phyloP scores from a whole-genome alignment of 1,140 invertebrate species.

The Asobara japonica region DNA sequence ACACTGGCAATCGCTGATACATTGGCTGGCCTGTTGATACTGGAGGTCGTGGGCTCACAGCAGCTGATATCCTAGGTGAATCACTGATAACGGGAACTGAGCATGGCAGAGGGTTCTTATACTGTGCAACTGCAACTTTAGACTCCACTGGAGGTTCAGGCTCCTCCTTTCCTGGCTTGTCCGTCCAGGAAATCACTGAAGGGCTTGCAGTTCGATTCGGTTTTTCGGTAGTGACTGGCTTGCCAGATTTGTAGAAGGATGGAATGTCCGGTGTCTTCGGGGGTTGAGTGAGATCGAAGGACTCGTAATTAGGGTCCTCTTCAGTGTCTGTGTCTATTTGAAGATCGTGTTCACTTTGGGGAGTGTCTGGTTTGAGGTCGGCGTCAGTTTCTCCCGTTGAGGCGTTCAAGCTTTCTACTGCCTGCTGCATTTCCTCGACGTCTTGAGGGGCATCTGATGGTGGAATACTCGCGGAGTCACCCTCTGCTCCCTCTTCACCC shows the following conservation, averaged over 20 bases:
- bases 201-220: conserved; percentile 40
- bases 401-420: conserved; percentile 78
- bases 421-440: conserved; percentile 81
- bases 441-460: conserved; percentile 71
- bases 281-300: conserved; percentile 61
- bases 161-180: conserved; percentile 35
- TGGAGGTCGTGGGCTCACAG: conserved; percentile 46
- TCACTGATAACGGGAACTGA: conserved; percentile 46
- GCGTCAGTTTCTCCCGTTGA: conserved; percentile 69
- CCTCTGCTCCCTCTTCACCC: conserved; percentile 60
- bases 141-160: conserved; percentile 42
- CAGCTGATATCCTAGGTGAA: conserved; percentile 43
- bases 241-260: conserved; percentile 62
- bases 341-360: conserved; percentile 83
- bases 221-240: conserved; percentile 52
- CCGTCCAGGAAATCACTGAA: conserved; percentile 52
- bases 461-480: conserved; percentile 54
- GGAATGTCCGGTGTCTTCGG: conserved; percentile 65
- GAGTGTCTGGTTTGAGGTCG: conserved; percentile 84
- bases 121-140: too few species aligned
- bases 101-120: conserved; percentile 46
- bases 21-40: conserved; percentile 49
- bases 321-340: conserved; percentile 89
- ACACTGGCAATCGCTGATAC: conserved; percentile 57
- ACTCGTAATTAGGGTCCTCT: conserved; percentile 72